phyloP scores from a whole-genome alignment of 1,140 invertebrate genomes.

The Mya arenaria region DNA sequence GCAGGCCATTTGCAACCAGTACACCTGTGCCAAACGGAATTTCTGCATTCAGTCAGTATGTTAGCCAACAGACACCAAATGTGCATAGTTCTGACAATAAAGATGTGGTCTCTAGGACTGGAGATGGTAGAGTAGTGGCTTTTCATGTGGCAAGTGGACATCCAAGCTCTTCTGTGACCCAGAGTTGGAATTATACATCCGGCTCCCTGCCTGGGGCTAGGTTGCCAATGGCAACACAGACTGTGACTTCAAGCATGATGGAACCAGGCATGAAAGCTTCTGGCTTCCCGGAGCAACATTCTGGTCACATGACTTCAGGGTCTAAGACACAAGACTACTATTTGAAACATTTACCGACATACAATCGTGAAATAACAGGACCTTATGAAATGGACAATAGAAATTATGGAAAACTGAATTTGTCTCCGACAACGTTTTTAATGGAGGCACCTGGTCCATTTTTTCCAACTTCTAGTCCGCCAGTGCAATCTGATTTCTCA shows the following conservation, averaged over 20 bases:
- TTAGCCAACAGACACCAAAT: slow-evolving; percentile 8
- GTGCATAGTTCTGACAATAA: background rate
- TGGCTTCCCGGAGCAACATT: background rate
- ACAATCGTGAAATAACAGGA: background rate
- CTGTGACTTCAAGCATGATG: background rate
- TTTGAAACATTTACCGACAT: background rate
- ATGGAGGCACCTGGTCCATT: background rate
- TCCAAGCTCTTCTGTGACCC: slow-evolving; percentile 21
- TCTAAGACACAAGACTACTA: background rate
- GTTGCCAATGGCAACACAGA: background rate
- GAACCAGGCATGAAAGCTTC: slow-evolving; percentile 30
- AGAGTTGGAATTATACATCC: slow-evolving; percentile 35
- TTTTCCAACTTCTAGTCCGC: too few relatives aligned
- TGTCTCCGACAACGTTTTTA: background rate
- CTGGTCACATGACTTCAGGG: slow-evolving; percentile 1
- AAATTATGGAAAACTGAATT: slow-evolving; percentile 7
- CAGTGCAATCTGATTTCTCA: too few relatives aligned
- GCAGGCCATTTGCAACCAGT: slow-evolving; percentile 45
- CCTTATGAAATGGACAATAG: slow-evolving; percentile 29
- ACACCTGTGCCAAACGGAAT: slow-evolving; percentile 41
- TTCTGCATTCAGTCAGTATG: slow-evolving; percentile 1
- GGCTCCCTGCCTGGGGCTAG: background rate
- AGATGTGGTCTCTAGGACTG: background rate
- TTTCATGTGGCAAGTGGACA: background rate
- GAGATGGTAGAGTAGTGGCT: background rate